phyloP scores from a whole-genome alignment of 2,797 vertebrate genomes.

The Sebastes steindachneri region DNA sequence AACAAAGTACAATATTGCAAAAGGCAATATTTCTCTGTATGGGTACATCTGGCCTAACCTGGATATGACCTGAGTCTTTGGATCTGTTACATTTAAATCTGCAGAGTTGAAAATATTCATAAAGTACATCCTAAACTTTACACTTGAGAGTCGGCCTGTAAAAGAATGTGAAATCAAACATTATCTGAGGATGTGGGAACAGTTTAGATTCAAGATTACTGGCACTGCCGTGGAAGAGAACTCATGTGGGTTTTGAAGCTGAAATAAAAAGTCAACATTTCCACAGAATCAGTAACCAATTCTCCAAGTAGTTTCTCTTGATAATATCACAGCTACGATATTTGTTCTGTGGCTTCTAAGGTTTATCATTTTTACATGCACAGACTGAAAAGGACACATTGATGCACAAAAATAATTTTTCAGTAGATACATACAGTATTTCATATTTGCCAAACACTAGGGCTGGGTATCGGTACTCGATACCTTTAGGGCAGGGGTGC shows the following conservation, averaged over 20 bases:
- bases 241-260: conserved; percentile 4
- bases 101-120: conserved; percentile 8
- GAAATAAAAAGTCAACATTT: conserved; percentile 11
- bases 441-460: neutral
- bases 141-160: conserved; percentile 2
- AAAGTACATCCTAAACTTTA: conserved; percentile 21
- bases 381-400: neutral
- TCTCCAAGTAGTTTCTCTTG: conserved; percentile 3
- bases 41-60: neutral
- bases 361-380: neutral
- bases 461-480: neutral
- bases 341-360: neutral
- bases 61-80: neutral
- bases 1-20: neutral
- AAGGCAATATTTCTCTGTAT: neutral
- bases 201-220: conserved; percentile 14
- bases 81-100: neutral
- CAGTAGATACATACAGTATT: neutral
- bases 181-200: conserved; percentile 4
- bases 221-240: conserved; percentile 6
- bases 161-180: conserved; percentile 12
- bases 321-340: neutral
- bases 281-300: neutral
- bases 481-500: neutral
- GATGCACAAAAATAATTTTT: neutral